A percentile compares a stretch with the other conserved stretches of the same genome.
Conservation (phyloP, 2,113 vertebrate genomes). For the Martes martes region DNA sequence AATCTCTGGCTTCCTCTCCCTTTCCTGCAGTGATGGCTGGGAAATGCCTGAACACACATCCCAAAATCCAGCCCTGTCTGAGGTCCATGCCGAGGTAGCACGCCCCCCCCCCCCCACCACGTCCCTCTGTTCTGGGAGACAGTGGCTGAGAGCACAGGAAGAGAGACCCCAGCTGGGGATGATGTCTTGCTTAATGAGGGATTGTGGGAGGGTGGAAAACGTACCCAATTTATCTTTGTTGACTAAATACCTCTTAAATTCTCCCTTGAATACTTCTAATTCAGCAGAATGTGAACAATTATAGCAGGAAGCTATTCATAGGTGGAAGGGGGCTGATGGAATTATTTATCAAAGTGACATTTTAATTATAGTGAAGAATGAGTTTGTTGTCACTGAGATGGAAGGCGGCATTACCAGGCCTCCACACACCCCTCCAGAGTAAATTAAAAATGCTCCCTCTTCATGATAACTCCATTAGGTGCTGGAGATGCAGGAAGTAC, state of each 20-base stretch:
- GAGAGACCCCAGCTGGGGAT: not conserved
- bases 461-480: conserved; percentile 22
- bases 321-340: conserved; percentile 72
- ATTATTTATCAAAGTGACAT: conserved; percentile 80
- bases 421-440: not conserved
- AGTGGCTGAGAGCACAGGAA: not conserved
- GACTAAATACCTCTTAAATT: conserved; percentile 74
- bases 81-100: fast-evolving
- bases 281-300: conserved; percentile 72
- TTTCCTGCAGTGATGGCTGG: not conserved
- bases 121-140: not conserved
- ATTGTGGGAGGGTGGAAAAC: conserved; percentile 42
- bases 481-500: not conserved
- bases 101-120: fast-evolving
- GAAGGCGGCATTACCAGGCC: conserved; percentile 40
- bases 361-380: conserved; percentile 78
- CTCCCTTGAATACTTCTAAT: conserved; percentile 70
- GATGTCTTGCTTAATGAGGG: conserved; percentile 48
- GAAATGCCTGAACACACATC: not conserved
- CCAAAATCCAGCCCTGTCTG: not conserved
- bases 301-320: conserved; percentile 68
- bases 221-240: conserved; percentile 66
- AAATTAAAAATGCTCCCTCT: conserved; percentile 37
- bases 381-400: conserved; percentile 65
- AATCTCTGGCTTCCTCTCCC: not conserved